Evolutionary conservation across 2,888 invertebrate species (phyloP), one percentile per base, ranked within the genome.

Genomic region (Barypeithes pellucidus): DNA sequence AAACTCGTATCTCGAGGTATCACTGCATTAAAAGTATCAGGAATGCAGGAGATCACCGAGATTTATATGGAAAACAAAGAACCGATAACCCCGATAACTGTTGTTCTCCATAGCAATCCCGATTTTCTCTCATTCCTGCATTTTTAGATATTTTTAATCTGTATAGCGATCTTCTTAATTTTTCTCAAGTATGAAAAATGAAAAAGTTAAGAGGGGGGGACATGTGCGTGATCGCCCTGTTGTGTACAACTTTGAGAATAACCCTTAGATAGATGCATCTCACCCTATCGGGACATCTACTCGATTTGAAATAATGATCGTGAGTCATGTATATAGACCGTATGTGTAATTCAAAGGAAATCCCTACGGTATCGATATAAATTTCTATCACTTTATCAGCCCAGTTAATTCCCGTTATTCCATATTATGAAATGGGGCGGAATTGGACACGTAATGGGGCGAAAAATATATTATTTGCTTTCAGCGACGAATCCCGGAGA

Each of bases 301-400:
- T 33, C 54, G 54, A 9, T 33, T 9, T 57, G 54, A 29, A 54
- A 54, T 54, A 54, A 54, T 54, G 33, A 57, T 33, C 14, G 52
- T 52, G 52, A 52, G 29, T 52, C 52, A 52, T 52, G 52, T 52
- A 14, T 24, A 52, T 29, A 24, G 29, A 29, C 29, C 54, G 54
- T 57, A 18, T 57, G 54, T 33, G 54, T 33, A 33, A 36, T 57
- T 57, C 54, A 57, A 33, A 57, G 54, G 54, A 57, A 57, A 57
- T 57, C 54, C 54, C 54, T 33, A 33, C 33, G 33, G 54, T 57
- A 33, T n/a, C 14, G 54, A 33, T 29, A 57, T 57, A 57, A 57
- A 57, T 57, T 57, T 57, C 54, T 57, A 57, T 57, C 36, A 57
- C 11, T 33, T 57, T 57, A 57, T 33, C 36, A 33, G 9, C 16